These are phyloP conservation scores for Botia almorhae DNA, from an alignment of 2,797 vertebrate species.

Conservation along the genomic window DNA sequence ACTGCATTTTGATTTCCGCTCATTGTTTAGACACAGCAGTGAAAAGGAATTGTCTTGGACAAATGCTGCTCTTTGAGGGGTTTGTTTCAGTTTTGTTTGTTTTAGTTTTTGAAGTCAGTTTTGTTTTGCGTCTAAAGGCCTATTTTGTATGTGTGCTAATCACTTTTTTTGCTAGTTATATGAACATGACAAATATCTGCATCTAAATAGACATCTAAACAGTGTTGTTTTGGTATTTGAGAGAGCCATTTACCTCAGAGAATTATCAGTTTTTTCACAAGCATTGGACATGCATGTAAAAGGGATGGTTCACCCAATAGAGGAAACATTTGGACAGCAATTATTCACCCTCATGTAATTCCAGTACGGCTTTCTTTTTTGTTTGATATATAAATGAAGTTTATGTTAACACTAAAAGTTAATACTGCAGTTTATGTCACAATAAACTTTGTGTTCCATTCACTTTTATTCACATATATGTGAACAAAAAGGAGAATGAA, in stretches of 20 bases:
- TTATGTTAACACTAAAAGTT: neutral
- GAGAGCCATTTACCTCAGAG: no score
- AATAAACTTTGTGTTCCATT: no score
- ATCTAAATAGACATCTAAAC: no score
- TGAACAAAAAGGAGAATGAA: no score
- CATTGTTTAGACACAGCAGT: slow-evolving; percentile 40
- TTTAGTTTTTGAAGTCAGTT: neutral
- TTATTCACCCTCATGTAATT: neutral
- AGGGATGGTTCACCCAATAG: neutral
- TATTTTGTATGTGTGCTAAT: no score
- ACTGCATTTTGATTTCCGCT: slow-evolving; percentile 57
- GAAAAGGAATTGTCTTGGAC: slow-evolving; percentile 34
- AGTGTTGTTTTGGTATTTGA: no score
- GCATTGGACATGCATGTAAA: neutral
- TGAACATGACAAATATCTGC: no score
- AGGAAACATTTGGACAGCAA: neutral
- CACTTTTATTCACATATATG: no score
- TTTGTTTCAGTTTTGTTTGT: no score
- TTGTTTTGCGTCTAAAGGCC: neutral
- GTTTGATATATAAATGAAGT: neutral
- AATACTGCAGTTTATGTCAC: neutral
- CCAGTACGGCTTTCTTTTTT: neutral
- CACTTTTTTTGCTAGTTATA: no score
- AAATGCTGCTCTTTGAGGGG: neutral
- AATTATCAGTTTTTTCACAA: neutral